Base-by-base conservation (phyloP, 92 coral and sea anemone species). In the Nematostella vectensis region DNA sequence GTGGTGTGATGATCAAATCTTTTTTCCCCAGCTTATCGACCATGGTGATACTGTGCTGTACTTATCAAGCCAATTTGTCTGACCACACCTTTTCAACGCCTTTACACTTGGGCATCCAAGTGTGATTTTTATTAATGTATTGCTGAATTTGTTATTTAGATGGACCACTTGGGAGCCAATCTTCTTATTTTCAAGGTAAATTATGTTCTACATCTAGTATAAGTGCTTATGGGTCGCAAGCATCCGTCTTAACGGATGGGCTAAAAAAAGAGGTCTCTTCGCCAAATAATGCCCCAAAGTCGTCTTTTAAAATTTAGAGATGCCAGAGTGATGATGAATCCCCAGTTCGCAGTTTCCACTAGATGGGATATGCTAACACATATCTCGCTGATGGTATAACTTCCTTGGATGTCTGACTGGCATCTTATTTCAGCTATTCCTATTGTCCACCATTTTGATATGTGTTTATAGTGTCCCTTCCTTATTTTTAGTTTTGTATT, bases 281-380 rank as follows among this genome's bases (percentile, higher is more conserved):
- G n/a, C n/a, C n/a, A n/a, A n/a, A n/a, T n/a, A n/a, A n/a, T n/a
- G n/a, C n/a, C n/a, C n/a, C n/a, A n/a, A n/a, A n/a, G n/a, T n/a
- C n/a, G n/a, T n/a, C n/a, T n/a, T n/a, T 33, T 6, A 33, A 6
- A 33, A 33, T 15, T 6, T 6, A 6, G 40, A 6, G 18, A 9
- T 45, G 51, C 83, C 80, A 63, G 80, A 16, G 36, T 77, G 83
- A 83, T 83, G 93, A 83, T 74, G 75, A 48, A 59, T 24, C 50
- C 93, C 93, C 76, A 65, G 61, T 83, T 83, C 93, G 93, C 93
- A 83, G 93, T 83, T 83, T 83, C 86, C 93, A 79, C 93, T 63
- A 72, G 67, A 83, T 63, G 67, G 62, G 72, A 66, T 66, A 66
- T 66, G 93, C 67, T 73, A 20, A 25, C 43, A 24, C 63, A 48